These are phyloP conservation scores for Varanus salvator DNA, from an alignment of 2,113 vertebrate genomes.

Conservation along the genomic window DNA sequence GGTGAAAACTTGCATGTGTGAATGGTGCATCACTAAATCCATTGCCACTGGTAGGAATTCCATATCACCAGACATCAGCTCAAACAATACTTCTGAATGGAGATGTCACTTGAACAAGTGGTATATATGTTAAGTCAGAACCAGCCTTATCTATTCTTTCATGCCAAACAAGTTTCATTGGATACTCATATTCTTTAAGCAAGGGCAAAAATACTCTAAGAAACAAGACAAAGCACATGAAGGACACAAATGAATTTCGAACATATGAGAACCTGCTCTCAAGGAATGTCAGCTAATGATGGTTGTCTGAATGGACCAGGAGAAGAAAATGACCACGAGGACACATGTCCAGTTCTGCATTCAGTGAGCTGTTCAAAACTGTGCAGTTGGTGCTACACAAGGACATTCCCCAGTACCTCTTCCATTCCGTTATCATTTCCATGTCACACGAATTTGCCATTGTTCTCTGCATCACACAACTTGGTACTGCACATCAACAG, in stretches of 20 bases:
- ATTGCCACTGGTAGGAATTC: background rate
- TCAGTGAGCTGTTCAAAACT: background rate
- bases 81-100: background rate
- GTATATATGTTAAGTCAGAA: background rate
- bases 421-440: conserved; percentile 1
- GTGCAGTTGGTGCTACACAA: background rate
- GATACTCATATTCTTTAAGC: background rate
- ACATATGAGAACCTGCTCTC: background rate
- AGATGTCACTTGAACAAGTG: background rate
- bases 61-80: background rate
- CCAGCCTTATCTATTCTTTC: background rate
- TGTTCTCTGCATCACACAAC: background rate
- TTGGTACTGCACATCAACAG: conserved; percentile 15
- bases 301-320: background rate
- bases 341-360: background rate
- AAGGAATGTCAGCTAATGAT: background rate
- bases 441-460: background rate
- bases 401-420: background rate
- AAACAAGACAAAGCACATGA: background rate
- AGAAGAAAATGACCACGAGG: too few relatives aligned
- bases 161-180: too few relatives aligned
- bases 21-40: background rate
- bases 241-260: background rate
- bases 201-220: background rate
- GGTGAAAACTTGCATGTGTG: background rate